phyloP scores from a whole-genome alignment of 2,113 vertebrate genomes.

The Dolichotis patagonum region DNA sequence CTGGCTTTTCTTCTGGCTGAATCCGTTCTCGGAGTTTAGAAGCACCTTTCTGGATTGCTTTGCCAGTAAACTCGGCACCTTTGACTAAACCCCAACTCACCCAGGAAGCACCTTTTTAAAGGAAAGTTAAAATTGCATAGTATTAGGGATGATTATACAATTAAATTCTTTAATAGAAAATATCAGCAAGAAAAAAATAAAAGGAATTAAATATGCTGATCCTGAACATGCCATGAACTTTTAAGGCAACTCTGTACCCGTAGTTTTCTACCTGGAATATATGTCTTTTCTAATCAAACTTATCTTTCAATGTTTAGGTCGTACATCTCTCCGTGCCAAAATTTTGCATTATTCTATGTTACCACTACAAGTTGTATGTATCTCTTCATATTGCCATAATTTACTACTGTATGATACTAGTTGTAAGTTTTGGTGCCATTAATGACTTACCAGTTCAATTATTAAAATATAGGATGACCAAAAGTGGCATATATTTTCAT shows the following conservation, averaged over 20 bases:
- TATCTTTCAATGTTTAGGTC: background rate
- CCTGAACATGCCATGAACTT: background rate
- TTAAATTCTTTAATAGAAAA: constrained; percentile 6
- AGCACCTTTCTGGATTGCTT: constrained; percentile 96
- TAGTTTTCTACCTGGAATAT: background rate
- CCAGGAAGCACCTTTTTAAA: constrained; percentile 95
- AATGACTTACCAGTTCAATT: background rate
- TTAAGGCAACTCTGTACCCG: background rate
- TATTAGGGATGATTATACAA: background rate
- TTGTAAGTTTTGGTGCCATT: background rate
- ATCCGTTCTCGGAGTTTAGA: constrained; percentile 96
- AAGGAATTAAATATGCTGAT: background rate
- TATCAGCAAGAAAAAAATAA: background rate
- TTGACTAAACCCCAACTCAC: constrained; percentile 97
- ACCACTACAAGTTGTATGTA: background rate
- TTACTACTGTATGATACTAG: background rate
- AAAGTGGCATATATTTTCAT: background rate
- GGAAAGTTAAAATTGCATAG: constrained; percentile 37
- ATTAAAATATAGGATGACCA: background rate
- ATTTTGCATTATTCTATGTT: background rate
- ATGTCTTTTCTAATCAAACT: background rate
- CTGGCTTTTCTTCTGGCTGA: constrained; percentile 95
- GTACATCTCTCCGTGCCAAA: background rate
- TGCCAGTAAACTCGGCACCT: constrained; percentile 97
- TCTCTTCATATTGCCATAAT: background rate